Evolutionary conservation across 2,888 invertebrate genomes (phyloP), one percentile per base, ranked within the genome.

Genomic region (Gari tellinella): DNA sequence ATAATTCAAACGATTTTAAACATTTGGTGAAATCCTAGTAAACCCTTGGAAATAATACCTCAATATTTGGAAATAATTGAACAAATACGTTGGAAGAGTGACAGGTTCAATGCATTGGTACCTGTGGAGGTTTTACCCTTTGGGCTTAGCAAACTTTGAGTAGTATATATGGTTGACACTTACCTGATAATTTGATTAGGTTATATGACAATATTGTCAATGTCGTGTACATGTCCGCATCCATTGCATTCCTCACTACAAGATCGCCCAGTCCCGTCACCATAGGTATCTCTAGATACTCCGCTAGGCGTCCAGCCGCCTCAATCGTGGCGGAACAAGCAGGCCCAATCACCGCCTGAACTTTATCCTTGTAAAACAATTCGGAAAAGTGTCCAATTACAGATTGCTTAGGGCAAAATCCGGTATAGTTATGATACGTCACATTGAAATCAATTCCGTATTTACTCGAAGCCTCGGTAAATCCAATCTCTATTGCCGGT

Each of bases 181-280:
- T 76, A 83, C 83, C 72, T 66, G 83, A 83, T 40, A 83, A 49
- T 61, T 81, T 83, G 38, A 68, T 64, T 8, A 83, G 51, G 48
- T 82, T 82, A 48, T 83, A 83, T 0, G 83, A 83, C 58, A 82
- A 40, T 14, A 80, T 72, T 1, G 83, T 82, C 14, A 81, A 56
- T 4, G 74, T 75, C n/a, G 67, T 65, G 45, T 77, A 83, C 80
- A 82, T 83, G 41, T 83, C 78, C 1, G 58, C 49, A 10, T 67
- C 57, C 51, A 51, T 31, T 1, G 40, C 25, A 23, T 72, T 51
- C 31, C 82, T 41, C 10, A 79, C 68, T 10, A 77, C 64, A 2
- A 83, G 64, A 31, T 83, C 82, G 12, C 82, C 82, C 10, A 79
- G 62, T 14, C 82, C 82, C 15, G 72, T 76, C n/a, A 80, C 80